Percentiles rank a stretch among this genome's conserved stretches.
Evolutionary conservation across 2,797 vertebrate genomes (phyloP).

Genomic region (Epinephelus coioides): DNA sequence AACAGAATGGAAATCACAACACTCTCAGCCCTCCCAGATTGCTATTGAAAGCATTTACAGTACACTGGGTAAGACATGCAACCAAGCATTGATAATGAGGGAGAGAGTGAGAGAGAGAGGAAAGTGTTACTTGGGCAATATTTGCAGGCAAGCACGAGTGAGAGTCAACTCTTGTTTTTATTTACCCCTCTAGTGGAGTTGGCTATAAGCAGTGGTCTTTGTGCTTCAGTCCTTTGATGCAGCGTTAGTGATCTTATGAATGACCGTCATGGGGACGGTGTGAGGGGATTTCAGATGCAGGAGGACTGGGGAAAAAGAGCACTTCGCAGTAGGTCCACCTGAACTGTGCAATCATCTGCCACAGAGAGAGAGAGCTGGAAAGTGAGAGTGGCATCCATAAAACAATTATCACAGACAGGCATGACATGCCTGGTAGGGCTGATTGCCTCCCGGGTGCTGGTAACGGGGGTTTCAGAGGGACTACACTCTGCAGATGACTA

Average conservation of each 20-base stretch:
- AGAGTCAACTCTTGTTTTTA: slow-evolving; percentile 60
- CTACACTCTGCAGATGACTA: slow-evolving; percentile 69
- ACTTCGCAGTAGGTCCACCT: slow-evolving; percentile 32
- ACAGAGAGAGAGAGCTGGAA: slow-evolving; percentile 29
- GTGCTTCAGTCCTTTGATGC: slow-evolving; percentile 51
- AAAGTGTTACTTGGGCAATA: slow-evolving; percentile 47
- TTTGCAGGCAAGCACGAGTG: slow-evolving; percentile 50
- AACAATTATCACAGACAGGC: slow-evolving; percentile 78
- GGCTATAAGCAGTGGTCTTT: slow-evolving; percentile 29
- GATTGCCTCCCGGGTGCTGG: slow-evolving; percentile 58
- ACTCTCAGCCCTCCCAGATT: slow-evolving; percentile 78
- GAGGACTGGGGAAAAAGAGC: slow-evolving; percentile 19
- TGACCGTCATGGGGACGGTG: slow-evolving; percentile 17
- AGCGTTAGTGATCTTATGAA: slow-evolving; percentile 50
- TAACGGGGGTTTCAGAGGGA: slow-evolving; percentile 62
- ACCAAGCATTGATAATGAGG: slow-evolving; percentile 84
- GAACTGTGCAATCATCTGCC: slow-evolving; percentile 53
- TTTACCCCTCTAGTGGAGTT: slow-evolving; percentile 49
- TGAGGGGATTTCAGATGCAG: slow-evolving; percentile 25
- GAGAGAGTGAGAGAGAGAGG: slow-evolving; percentile 29
- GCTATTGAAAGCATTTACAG: slow-evolving; percentile 84
- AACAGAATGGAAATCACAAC: slow-evolving; percentile 85
- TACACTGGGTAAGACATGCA: slow-evolving; percentile 81
- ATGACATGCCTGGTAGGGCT: slow-evolving; percentile 67
- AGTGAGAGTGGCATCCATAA: slow-evolving; percentile 63